Evolutionary conservation across 2,888 invertebrate species (phyloP).

Genomic region (Trypoxylon attenuatum): DNA sequence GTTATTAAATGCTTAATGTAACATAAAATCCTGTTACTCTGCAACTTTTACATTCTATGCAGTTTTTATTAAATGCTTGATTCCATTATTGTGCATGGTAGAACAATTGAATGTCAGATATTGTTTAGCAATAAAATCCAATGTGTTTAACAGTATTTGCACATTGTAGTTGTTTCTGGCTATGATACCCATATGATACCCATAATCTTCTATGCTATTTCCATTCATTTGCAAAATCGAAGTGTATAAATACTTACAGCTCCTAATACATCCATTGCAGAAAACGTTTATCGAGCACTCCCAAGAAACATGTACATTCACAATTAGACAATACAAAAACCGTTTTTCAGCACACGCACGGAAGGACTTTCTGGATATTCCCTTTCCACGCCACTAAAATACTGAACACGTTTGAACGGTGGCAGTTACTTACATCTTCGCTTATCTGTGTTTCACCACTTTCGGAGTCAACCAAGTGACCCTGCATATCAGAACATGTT

Average conservation of each 20-base stretch:
- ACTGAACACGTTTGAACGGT: constrained; percentile 58
- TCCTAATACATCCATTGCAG: constrained; percentile 64
- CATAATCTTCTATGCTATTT: too few species aligned
- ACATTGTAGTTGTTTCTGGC: too few species aligned
- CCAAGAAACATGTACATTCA: constrained; percentile 12
- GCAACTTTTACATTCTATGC: too few species aligned
- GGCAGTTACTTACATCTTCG: constrained; percentile 68
- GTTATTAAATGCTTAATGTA: too few species aligned
- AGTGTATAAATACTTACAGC: constrained; percentile 61
- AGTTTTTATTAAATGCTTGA: too few species aligned
- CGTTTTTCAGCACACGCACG: constrained; percentile 3
- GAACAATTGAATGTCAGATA: too few species aligned
- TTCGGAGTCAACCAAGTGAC: constrained; percentile 68
- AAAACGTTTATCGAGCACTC: constrained; percentile 12
- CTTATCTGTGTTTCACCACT: constrained; percentile 69
- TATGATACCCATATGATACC: too few species aligned
- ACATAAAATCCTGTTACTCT: too few species aligned
- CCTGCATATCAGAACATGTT: constrained; percentile 69
- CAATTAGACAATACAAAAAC: constrained; percentile 7
- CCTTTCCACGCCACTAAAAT: constrained; percentile 33
- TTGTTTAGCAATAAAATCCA: too few species aligned
- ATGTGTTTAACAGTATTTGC: too few species aligned
- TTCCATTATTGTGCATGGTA: too few species aligned
- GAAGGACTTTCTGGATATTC: constrained; percentile 20
- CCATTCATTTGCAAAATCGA: too few species aligned